Percentiles rank a stretch among this genome's conserved stretches.
These are phyloP conservation scores for Xenentodon cancila DNA, from an alignment of 2,797 vertebrate species.

Conservation along the genomic window DNA sequence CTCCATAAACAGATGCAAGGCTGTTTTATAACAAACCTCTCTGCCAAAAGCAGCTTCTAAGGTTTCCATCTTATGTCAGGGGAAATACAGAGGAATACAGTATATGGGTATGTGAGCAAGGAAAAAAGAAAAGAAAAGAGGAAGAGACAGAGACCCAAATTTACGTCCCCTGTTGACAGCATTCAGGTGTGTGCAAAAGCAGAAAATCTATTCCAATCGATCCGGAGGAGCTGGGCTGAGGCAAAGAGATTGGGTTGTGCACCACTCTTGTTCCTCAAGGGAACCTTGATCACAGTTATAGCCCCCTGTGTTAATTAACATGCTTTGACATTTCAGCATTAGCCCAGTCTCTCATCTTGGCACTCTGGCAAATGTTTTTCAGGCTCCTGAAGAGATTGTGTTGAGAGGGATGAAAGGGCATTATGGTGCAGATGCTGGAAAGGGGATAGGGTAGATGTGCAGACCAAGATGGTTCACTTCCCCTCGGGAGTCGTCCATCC, in stretches of 20 bases:
- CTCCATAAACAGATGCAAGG: slow-evolving; percentile 65
- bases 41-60: slow-evolving; percentile 67
- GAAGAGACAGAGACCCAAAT: slow-evolving; percentile 61
- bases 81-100: slow-evolving; percentile 64
- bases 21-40: slow-evolving; percentile 62
- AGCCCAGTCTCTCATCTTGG: slow-evolving; percentile 67
- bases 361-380: slow-evolving; percentile 68
- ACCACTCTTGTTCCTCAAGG: slow-evolving; percentile 60
- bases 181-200: slow-evolving; percentile 80
- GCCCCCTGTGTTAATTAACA: slow-evolving; percentile 83
- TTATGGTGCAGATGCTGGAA: slow-evolving; percentile 58
- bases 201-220: slow-evolving; percentile 82
- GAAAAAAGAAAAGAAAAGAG: slow-evolving; percentile 19
- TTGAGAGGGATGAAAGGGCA: slow-evolving; percentile 57
- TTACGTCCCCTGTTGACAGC: slow-evolving; percentile 73
- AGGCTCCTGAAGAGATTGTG: slow-evolving; percentile 48
- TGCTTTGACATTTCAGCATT: slow-evolving; percentile 77
- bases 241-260: slow-evolving; percentile 69
- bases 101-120: slow-evolving; percentile 25
- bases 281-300: slow-evolving; percentile 80
- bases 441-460: slow-evolving; percentile 28
- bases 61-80: slow-evolving; percentile 53
- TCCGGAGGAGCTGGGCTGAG: slow-evolving; percentile 66
- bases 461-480: slow-evolving; percentile 25
- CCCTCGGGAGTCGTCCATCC: slow-evolving; percentile 37